phyloP scores from a whole-genome alignment of 2,797 vertebrate species.

The Anguilla obscura region DNA sequence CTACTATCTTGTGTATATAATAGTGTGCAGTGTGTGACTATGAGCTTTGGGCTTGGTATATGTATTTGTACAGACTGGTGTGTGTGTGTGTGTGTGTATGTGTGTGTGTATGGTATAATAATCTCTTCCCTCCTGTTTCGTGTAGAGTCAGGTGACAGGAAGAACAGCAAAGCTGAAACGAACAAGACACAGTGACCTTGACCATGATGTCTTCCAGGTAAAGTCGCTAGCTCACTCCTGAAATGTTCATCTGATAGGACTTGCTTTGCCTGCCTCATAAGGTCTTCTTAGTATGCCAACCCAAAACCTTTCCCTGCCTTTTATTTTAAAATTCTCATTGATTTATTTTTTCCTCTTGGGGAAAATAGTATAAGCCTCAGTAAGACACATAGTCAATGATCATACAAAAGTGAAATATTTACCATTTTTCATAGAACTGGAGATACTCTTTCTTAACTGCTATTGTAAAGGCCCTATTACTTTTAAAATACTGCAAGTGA shows the following conservation, averaged over 20 bases:
- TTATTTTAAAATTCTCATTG: background rate
- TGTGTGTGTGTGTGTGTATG: background rate
- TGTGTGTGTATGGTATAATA: background rate
- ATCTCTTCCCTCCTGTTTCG: background rate
- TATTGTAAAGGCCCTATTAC: background rate
- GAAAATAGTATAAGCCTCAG: background rate
- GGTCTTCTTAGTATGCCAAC: background rate
- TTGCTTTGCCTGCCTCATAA: background rate
- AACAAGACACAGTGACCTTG: background rate
- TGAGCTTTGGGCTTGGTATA: background rate
- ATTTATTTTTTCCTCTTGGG: background rate
- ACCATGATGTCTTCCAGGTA: conserved; percentile 16
- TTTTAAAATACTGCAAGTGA: background rate
- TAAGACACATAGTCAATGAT: background rate
- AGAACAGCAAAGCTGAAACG: background rate
- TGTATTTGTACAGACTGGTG: background rate
- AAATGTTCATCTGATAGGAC: background rate
- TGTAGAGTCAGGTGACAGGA: conserved; percentile 5
- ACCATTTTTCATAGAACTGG: background rate
- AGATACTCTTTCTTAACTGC: background rate
- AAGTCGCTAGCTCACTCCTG: too few species aligned
- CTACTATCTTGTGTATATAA: background rate
- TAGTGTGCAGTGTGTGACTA: background rate
- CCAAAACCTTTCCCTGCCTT: background rate
- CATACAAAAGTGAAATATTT: background rate